A percentile compares a stretch with the other conserved stretches of the same genome.
Evolutionary conservation across 2,113 vertebrate genomes (phyloP).

Genomic region (Meleagris gallopavo): DNA sequence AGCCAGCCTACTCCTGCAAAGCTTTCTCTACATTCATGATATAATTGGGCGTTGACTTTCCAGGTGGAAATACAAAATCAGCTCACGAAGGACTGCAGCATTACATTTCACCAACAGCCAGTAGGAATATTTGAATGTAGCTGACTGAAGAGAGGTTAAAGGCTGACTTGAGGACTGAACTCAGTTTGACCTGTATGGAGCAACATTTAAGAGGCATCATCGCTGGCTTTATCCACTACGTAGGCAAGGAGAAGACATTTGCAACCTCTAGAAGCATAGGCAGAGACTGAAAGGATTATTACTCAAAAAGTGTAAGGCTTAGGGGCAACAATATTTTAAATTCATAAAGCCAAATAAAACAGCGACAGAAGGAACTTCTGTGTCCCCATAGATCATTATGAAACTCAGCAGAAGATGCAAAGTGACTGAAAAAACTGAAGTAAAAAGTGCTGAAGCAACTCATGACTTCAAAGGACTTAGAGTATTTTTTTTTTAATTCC

Average conservation of each 20-base stretch:
- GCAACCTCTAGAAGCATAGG: not conserved
- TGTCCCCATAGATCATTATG: rapidly evolving
- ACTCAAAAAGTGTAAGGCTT: not conserved
- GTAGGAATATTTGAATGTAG: not conserved
- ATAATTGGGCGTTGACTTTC: not conserved
- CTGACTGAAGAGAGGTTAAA: not conserved
- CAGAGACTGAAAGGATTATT: not conserved
- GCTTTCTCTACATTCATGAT: not conserved
- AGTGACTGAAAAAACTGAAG: not conserved
- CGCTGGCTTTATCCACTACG: not conserved
- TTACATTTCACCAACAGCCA: not conserved
- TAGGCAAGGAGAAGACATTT: not conserved
- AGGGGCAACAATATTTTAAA: rapidly evolving
- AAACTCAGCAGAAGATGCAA: not conserved
- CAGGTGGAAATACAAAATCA: not conserved
- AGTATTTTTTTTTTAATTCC: not conserved
- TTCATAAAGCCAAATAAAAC: not conserved
- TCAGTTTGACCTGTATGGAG: not conserved
- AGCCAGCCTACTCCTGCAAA: not conserved
- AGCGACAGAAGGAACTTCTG: not conserved
- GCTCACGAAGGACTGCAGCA: not conserved
- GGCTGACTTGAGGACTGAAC: not conserved
- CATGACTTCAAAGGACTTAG: not conserved
- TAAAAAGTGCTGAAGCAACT: not conserved
- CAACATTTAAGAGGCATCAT: not conserved